Evolutionary conservation across 2,888 invertebrate genomes (phyloP), one percentile per base, ranked within the genome.

Genomic region (Pyrochroa serraticornis): DNA sequence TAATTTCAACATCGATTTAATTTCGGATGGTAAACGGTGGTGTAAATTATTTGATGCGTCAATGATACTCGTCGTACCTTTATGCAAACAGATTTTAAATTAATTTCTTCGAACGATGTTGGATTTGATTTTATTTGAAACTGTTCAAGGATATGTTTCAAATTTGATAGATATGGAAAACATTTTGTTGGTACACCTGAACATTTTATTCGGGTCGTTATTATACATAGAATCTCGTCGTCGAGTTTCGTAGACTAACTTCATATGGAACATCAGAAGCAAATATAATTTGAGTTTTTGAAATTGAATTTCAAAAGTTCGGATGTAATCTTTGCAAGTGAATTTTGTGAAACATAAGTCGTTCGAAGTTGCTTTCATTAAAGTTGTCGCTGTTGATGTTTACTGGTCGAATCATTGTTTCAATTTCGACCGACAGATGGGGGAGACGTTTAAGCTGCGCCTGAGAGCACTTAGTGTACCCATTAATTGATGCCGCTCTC

Each of bases 281-380:
- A 60, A 63, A 67, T 58, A 61, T 65, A 67, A 67, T 65, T 64
- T 67, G 60, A 67, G 63, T 62, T 63, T 65, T 63, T 63, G 55
- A 60, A 67, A 65, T 67, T 67, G 63, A 65, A 64, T 65, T 65
- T 59, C 58, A 35, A 63, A 67, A 65, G 62, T 67, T 67, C 50
- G 60, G 58, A 64, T 58, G 63, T 62, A 58, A 61, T 61, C 54
- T 61, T 54, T 53, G 50, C 47, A 36, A 39, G 43, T 37, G 49
- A 60, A 55, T 54, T 47, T 52, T 47, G 36, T 13, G 42, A 38
- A 53, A 53, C 58, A 58, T 41, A 49, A 53, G 53, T 52, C 44
- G 49, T 58, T 58, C 48, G 14, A 53, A 53, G 35, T 53, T 53
- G 48, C 32, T 60, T 57, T 57, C 53, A 57, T 53, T 49, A 53